phyloP scores from a whole-genome alignment of 64 coral and sea anemone genomes.

The Acropora tenuis region DNA sequence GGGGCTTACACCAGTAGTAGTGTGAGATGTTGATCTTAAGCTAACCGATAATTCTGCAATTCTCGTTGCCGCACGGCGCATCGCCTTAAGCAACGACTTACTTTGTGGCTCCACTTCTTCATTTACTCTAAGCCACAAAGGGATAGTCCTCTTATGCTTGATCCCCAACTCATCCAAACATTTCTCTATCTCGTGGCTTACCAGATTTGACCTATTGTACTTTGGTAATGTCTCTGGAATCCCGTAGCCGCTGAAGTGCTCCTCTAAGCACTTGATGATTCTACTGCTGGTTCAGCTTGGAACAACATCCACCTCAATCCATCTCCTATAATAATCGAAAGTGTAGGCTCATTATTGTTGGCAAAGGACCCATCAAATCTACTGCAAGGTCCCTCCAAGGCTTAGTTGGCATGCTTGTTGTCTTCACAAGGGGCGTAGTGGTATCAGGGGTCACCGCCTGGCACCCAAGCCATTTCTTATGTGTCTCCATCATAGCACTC shows the following conservation, averaged over 20 bases:
- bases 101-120: too few relatives aligned
- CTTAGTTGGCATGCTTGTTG: constrained; percentile 22
- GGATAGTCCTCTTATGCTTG: constrained; percentile 29
- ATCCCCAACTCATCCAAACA: constrained; percentile 18
- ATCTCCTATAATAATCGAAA: constrained; percentile 35
- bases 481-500: constrained; percentile 6
- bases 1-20: constrained; percentile 43
- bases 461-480: constrained; percentile 7
- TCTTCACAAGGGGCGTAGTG: constrained; percentile 7
- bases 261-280: too few relatives aligned
- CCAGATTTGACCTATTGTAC: constrained; percentile 37
- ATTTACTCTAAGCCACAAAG: neutral
- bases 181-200: constrained; percentile 33
- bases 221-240: constrained; percentile 2
- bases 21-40: constrained; percentile 36
- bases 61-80: constrained; percentile 7
- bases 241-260: too few relatives aligned
- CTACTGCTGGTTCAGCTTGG: neutral
- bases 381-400: constrained; percentile 35
- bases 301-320: constrained; percentile 47
- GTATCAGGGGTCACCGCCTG: neutral
- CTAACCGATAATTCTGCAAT: constrained; percentile 18
- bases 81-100: neutral
- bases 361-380: constrained; percentile 10
- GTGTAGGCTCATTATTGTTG: constrained; percentile 1